These are phyloP conservation scores for Autographa gamma DNA, from an alignment of 2,888 invertebrate species.

Conservation along the genomic window DNA sequence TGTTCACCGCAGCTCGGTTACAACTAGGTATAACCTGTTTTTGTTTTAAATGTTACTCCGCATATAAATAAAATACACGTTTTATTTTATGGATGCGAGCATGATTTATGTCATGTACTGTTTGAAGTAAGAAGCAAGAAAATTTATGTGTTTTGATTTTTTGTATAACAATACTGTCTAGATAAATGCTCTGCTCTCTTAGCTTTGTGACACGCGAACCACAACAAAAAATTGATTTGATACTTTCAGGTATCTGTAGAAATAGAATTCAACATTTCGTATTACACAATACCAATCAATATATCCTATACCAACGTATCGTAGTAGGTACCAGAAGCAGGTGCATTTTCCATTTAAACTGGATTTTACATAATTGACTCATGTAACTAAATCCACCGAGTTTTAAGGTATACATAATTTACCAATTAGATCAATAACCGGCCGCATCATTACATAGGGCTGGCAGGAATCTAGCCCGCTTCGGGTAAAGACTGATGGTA, in stretches of 20 bases:
- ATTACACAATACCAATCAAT: background rate
- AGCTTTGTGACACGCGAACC: too few relatives aligned
- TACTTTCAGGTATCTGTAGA: too few relatives aligned
- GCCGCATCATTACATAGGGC: slow-evolving; percentile 73
- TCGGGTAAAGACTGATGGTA: slow-evolving; percentile 86
- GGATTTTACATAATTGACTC: background rate
- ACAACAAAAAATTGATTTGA: too few relatives aligned
- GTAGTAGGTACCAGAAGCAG: background rate
- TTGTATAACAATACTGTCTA: background rate
- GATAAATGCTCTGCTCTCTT: background rate
- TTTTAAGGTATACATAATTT: slow-evolving; percentile 75
- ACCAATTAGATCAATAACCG: slow-evolving; percentile 84
- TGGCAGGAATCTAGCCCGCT: slow-evolving; percentile 75
- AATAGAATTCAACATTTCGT: background rate
- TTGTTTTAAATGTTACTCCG: slow-evolving; percentile 72
- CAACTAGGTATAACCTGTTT: slow-evolving; percentile 75
- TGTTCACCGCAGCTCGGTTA: slow-evolving; percentile 72
- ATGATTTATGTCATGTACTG: slow-evolving; percentile 11
- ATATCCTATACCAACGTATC: background rate
- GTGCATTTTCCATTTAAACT: background rate
- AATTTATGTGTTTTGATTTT: background rate
- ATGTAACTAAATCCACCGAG: slow-evolving; percentile 12
- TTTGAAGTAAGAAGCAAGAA: background rate
- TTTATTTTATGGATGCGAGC: background rate
- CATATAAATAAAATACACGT: slow-evolving; percentile 41